A percentile compares a stretch with the other conserved stretches of the same genome.
Evolutionary conservation across 2,888 invertebrate species (phyloP).

Genomic region (Clusia tigrina): DNA sequence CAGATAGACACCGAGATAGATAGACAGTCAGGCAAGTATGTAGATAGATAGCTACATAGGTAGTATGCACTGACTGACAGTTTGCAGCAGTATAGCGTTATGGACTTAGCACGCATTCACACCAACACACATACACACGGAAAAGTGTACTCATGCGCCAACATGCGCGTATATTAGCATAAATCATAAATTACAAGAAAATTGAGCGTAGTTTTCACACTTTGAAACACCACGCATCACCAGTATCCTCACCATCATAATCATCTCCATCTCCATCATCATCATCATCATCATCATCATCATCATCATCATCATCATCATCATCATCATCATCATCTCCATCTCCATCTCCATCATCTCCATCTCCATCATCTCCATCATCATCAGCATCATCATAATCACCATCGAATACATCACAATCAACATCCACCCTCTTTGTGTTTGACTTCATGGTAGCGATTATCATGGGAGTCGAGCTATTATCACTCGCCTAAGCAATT

Average conservation of each 20-base stretch:
- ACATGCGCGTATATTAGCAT: too few relatives aligned
- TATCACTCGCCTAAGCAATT: background rate
- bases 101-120: background rate
- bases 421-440: too few relatives aligned
- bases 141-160: too few relatives aligned
- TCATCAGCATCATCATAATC: too few relatives aligned
- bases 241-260: background rate
- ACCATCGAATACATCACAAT: too few relatives aligned
- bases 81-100: too few relatives aligned
- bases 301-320: background rate
- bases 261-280: too few relatives aligned
- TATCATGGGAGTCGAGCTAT: background rate
- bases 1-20: slow-evolving; percentile 21
- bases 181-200: too few relatives aligned
- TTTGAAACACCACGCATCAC: background rate
- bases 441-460: too few relatives aligned
- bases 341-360: background rate
- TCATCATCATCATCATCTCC: background rate
- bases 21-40: slow-evolving; percentile 8
- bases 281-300: too few relatives aligned
- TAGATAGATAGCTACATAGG: slow-evolving; percentile 18
- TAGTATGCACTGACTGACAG: background rate
- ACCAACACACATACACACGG: background rate
- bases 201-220: slow-evolving; percentile 2
- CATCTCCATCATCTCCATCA: background rate